Percentiles rank a stretch among this genome's conserved stretches.
These are phyloP conservation scores for Parotocinclus haroldoi DNA, from an alignment of 2,797 vertebrate species.

Conservation along the genomic window DNA sequence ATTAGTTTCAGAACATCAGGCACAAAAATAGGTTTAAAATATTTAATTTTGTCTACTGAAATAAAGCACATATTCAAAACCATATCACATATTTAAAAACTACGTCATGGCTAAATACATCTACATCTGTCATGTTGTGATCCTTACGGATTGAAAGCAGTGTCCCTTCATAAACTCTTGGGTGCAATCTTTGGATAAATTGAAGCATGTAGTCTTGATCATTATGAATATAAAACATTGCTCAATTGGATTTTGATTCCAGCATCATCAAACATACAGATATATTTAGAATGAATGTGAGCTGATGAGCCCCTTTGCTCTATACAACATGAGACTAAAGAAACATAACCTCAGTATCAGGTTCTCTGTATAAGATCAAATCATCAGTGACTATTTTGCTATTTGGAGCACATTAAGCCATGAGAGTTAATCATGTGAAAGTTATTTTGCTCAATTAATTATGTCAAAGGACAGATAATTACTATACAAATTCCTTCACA, in stretches of 20 bases:
- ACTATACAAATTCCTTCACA: conserved; percentile 1
- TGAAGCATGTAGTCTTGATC: conserved; percentile 15
- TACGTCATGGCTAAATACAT: conserved; percentile 1
- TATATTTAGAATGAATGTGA: conserved; percentile 30
- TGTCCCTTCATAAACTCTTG: conserved; percentile 13
- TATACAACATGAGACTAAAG: conserved; percentile 18
- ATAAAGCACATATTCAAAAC: too few species aligned
- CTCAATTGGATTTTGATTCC: conserved; percentile 30
- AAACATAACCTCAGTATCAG: conserved; percentile 30
- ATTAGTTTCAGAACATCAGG: too few species aligned
- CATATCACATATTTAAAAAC: too few species aligned
- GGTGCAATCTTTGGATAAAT: conserved; percentile 26
- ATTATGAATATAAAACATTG: conserved; percentile 25
- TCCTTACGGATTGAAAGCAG: conserved; percentile 2
- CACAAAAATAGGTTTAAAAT: too few species aligned
- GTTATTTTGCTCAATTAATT: conserved; percentile 2
- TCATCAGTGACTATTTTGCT: conserved; percentile 39
- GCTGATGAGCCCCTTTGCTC: conserved; percentile 33
- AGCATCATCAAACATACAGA: conserved; percentile 22
- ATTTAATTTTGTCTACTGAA: too few species aligned
- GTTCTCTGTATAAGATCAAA: conserved; percentile 8
- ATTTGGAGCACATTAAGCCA: conserved; percentile 11
- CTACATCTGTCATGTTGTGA: conserved; percentile 32
- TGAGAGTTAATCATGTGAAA: conserved; percentile 6
- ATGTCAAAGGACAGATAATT: not conserved